Base-by-base conservation (phyloP, 2,888 invertebrate genomes). In the Scaptodrosophila latifasciaeformis region DNA sequence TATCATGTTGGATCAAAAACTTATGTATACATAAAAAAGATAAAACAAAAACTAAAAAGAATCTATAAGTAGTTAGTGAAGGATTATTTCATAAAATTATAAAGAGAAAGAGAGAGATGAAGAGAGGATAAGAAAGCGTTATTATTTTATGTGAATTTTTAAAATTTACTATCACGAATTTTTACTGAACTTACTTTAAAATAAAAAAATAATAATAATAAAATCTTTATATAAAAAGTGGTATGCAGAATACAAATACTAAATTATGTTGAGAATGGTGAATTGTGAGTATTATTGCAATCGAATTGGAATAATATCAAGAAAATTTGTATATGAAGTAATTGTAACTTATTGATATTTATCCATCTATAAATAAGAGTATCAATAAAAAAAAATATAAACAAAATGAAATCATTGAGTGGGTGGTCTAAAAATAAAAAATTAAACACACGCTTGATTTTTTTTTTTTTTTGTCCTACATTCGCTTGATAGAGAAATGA, bases 221-320 rank as follows among this genome's bases (percentile, higher is more conserved):
- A 13, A 15, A 29, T 9, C 44, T 45, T 31, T 31, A 31, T 31
- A 6, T 13, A 49, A 24, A 30, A 27, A n/a, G n/a, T n/a, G n/a
- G n/a, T n/a, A n/a, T n/a, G n/a, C n/a, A n/a, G n/a, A n/a, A n/a
- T 12, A n/a, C 10, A 35, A 35, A 35, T 12, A 35, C 5, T 35
- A 35, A 35, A n/a, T n/a, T 35, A 35, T 27, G 5, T 27, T 27
- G 27, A 27, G 9, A 27, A 27, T 6, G 48, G 46, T 39, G 17
- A 43, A 19, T 54, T 60, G 66, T 70, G 72, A 71, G 69, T 52
- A 60, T 81, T 82, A 75, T 82, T 81, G 57, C 83, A 83, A 82
- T 82, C 59, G 56, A 82, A 82, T 82, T 82, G 83, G 56, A 76
- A 83, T 83, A 76, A 82, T 70, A 79, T 79, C 65, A 67, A 62